These are phyloP conservation scores for Sebastes variabilis DNA, from an alignment of 2,797 vertebrate species.

Conservation along the genomic window DNA sequence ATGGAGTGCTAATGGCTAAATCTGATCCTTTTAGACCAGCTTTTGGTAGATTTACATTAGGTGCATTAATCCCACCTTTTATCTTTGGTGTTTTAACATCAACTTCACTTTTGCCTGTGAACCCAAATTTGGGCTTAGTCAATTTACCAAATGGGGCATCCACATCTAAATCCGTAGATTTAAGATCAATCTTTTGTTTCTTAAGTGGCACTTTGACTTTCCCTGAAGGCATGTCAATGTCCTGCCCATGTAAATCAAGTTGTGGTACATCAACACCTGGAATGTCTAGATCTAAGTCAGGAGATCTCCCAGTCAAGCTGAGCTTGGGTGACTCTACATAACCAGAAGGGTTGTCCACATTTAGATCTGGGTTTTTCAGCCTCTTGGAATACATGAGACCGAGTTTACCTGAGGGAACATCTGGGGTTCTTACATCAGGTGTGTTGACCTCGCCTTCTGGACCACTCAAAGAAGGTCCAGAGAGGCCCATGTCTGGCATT, in stretches of 20 bases:
- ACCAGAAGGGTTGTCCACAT: slow-evolving; percentile 51
- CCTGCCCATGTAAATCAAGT: not conserved
- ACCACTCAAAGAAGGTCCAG: slow-evolving; percentile 26
- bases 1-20: slow-evolving; percentile 19
- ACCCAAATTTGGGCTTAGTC: slow-evolving; percentile 44
- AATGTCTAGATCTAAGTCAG: slow-evolving; percentile 30
- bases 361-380: slow-evolving; percentile 57
- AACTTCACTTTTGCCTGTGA: slow-evolving; percentile 11
- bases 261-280: slow-evolving; percentile 28
- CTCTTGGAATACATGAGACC: slow-evolving; percentile 49
- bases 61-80: slow-evolving; percentile 19
- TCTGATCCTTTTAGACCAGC: slow-evolving; percentile 24
- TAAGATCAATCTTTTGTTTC: slow-evolving; percentile 37
- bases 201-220: slow-evolving; percentile 24
- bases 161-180: slow-evolving; percentile 37
- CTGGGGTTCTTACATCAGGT: slow-evolving; percentile 26
- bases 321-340: slow-evolving; percentile 29
- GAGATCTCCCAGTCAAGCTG: slow-evolving; percentile 35
- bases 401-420: slow-evolving; percentile 38
- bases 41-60: slow-evolving; percentile 37
- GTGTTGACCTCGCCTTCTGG: slow-evolving; percentile 30
- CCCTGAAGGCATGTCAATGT: slow-evolving; percentile 15
- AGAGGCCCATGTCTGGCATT: slow-evolving; percentile 44
- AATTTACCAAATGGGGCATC: slow-evolving; percentile 36
- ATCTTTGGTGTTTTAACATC: slow-evolving; percentile 50